Percentiles rank a stretch among this genome's conserved stretches.
Evolutionary conservation across 2,113 vertebrate genomes (phyloP).

Genomic region (Romanogobio albipinnatus): DNA sequence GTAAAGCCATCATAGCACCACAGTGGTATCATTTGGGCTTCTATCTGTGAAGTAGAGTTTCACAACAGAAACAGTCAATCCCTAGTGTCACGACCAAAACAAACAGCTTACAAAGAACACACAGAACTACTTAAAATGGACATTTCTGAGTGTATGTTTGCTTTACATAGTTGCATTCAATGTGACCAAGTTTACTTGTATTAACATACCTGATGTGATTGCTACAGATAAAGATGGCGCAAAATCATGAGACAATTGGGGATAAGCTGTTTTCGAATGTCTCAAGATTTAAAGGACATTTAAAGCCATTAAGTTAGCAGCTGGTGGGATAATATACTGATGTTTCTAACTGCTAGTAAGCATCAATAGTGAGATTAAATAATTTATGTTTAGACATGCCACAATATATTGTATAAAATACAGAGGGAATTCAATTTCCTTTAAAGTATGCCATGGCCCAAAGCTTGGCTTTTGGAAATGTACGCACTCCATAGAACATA

Average conservation of each 20-base stretch:
- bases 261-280: not conserved
- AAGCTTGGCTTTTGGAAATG: conserved; percentile 14
- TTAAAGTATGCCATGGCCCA: not conserved
- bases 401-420: conserved; percentile 33
- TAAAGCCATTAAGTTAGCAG: conserved; percentile 6
- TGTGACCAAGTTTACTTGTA: conserved; percentile 14
- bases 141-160: conserved; percentile 24
- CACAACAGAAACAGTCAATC: not conserved
- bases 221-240: conserved; percentile 3
- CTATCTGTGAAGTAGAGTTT: conserved; percentile 3
- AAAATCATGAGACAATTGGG: not conserved
- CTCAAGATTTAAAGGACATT: conserved; percentile 39
- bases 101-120: not conserved
- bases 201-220: conserved; percentile 3
- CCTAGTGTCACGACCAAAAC: not conserved
- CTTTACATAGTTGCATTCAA: conserved; percentile 36
- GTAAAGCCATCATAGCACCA: conserved; percentile 43
- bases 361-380: conserved; percentile 11
- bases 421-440: conserved; percentile 6
- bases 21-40: not conserved
- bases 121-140: conserved; percentile 2
- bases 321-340: conserved; percentile 1
- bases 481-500: conserved; percentile 11
- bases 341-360: conserved; percentile 14
- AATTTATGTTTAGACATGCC: conserved; percentile 18